phyloP scores from a whole-genome alignment of 2,113 vertebrate genomes.

The Pollimyrus isidori region DNA sequence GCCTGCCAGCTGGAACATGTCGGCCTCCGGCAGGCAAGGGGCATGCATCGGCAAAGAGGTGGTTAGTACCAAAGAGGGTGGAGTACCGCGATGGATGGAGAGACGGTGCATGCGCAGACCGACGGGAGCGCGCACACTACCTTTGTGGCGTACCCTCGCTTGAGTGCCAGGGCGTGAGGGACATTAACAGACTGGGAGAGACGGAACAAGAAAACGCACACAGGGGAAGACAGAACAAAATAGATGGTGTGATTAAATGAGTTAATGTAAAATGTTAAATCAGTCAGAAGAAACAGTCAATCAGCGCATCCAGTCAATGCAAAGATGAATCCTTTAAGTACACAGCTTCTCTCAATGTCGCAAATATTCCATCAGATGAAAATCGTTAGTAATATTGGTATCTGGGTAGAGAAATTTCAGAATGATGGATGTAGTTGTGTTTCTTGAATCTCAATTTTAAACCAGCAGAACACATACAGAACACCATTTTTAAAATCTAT shows the following conservation, averaged over 20 bases:
- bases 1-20: neutral
- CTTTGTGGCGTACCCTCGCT: conserved; percentile 90
- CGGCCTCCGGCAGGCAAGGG: conserved; percentile 37
- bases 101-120: conserved; percentile 61
- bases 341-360: neutral
- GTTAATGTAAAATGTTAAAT: conserved; percentile 55
- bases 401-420: neutral
- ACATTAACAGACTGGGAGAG: conserved; percentile 90
- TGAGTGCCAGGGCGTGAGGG: conserved; percentile 93
- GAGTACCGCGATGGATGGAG: conserved; percentile 15
- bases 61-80: conserved; percentile 42
- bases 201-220: conserved; percentile 50
- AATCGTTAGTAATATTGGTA: neutral
- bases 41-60: conserved; percentile 42
- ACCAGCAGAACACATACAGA: neutral
- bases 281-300: conserved; percentile 33
- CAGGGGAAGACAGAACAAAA: conserved; percentile 56
- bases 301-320: conserved; percentile 11
- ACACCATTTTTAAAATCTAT: neutral
- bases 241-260: conserved; percentile 73
- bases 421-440: neutral
- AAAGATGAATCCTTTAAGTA: neutral
- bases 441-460: neutral
- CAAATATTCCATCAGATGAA: neutral
- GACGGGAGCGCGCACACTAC: conserved; percentile 76